Percentiles rank a stretch among this genome's conserved stretches.
Conservation (phyloP, 2,797 vertebrate genomes). For the Melanotaenia maccullochi region DNA sequence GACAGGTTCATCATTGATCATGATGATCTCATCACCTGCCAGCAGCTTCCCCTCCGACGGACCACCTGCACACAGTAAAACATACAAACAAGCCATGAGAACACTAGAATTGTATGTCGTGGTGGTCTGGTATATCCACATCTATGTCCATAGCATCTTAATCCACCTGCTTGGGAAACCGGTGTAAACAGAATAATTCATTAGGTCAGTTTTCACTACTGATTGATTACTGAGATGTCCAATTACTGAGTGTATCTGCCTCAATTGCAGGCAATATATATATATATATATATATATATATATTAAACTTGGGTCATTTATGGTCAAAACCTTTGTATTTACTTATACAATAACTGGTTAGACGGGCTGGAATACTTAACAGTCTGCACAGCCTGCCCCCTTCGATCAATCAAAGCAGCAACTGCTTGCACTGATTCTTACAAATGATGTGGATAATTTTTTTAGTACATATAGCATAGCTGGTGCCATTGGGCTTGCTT, state of each 20-base stretch:
- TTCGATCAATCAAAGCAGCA: background rate
- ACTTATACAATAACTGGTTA: slow-evolving; percentile 1
- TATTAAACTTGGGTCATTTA: background rate
- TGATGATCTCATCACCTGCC: slow-evolving; percentile 95
- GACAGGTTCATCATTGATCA: slow-evolving; percentile 95
- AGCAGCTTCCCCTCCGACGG: slow-evolving; percentile 95
- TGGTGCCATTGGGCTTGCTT: background rate
- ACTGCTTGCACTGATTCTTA: slow-evolving; percentile 24
- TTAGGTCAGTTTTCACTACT: slow-evolving; percentile 43
- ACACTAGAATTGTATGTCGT: too few relatives aligned
- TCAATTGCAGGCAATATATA: background rate
- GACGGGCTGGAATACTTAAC: background rate
- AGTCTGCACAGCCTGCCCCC: slow-evolving; percentile 2
- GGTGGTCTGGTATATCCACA: background rate
- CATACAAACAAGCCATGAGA: slow-evolving; percentile 6
- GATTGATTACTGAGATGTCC: slow-evolving; percentile 55
- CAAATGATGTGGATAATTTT: background rate
- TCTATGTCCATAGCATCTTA: background rate
- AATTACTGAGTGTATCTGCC: slow-evolving; percentile 42
- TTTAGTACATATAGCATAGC: background rate
- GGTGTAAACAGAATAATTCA: slow-evolving; percentile 50
- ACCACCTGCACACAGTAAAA: slow-evolving; percentile 79
- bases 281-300: too few relatives aligned
- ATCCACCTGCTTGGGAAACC: slow-evolving; percentile 3
- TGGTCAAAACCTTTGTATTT: background rate